Base-by-base conservation (phyloP, 2,888 invertebrate genomes). In the Cyrtodaria siliqua region DNA sequence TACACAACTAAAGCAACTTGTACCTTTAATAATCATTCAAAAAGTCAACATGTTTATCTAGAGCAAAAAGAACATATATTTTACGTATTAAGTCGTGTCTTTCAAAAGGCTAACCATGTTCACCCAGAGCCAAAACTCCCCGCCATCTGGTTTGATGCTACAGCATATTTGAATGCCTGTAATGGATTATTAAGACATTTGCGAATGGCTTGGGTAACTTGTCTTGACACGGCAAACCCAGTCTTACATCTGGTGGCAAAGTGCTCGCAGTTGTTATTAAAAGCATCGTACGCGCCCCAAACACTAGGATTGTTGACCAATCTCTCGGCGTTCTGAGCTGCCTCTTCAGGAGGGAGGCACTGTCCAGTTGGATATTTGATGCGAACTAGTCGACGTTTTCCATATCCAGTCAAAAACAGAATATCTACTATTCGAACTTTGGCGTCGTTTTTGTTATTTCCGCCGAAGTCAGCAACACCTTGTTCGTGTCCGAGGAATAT, bases 391-490 rank as follows among this genome's bases (percentile, higher is more conserved):
- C 26, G 40, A 8, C 61, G 14, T 18, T 55, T 53, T 14, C 75
- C 75, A 14, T 49, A 14, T 47, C 40, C 44, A 0, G 27, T 70
- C 24, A 75, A 75, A 14, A 64, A 20, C 1, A 47, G 6, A 16
- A 75, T 4, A 18, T 60, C 61, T 6, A 68, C 70, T 12, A 23
- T 53, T 52, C 66, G 42, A 3, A 47, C 18, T 33, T 26, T 60
- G 42, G 61, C 50, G 29, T 53, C 29, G 2, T 2, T 9, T 52
- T 63, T 62, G n/a, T 64, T 26, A 2, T 9, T 16, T 16, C 64
- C 63, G 1, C 79, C 74, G 40, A 75, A 79, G 38, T 79, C 67
- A 1, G 60, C 71, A 2, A 79, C 63, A 0, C 71, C 79, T 33
- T 55, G 49, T 16, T 55, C 44, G n/a, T 49, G 59, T 18, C 69